Evolutionary conservation across 2,888 invertebrate genomes (phyloP), one percentile per base, ranked within the genome.

Genomic region (Spicauda simplicius): DNA sequence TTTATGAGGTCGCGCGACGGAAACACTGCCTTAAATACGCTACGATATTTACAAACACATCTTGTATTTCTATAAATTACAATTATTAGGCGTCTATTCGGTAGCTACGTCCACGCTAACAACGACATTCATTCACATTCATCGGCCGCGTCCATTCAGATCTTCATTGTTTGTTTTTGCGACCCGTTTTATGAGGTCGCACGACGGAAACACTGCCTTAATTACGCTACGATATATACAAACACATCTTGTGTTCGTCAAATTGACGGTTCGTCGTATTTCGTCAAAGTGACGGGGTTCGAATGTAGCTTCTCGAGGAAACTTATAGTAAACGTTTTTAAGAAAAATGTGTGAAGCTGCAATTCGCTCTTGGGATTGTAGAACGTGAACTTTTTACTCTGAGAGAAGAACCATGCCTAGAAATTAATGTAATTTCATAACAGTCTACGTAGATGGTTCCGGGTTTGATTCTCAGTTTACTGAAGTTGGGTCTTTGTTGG

Each of bases 151-250:
- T 83, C 84, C 88, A 89, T 89, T 90, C 88, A 87, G 70, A 73
- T 83, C 82, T 86, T 86, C 87, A 85, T 86, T 88, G 86, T 88
- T 88, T 88, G 84, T 80, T 85, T 88, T 86, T 82, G 63, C 81
- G 79, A 74, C 77, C 77, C 76, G 77, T 72, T 63, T 63, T 63
- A 56, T 55, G 74, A 75, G 78, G 72, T 76, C 72, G 74, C 80
- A 50, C 2, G 41, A 41, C 14, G 14, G 20, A 0, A 61, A 18
- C 19, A 14, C 10, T 25, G 14, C 16, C 41, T 54, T 62, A 37
- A 54, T 61, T 53, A 61, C 41, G 12, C 14, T 14, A 57, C 57
- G n/a, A 48, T 48, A 16, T 48, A 16, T n/a, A 48, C 16, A 48
- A 48, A 48, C 16, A 48, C 16, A 6, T 5, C 16, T 16, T n/a